Base-by-base conservation (phyloP, 2,797 vertebrate genomes). In the Amphiprion clarkii region DNA sequence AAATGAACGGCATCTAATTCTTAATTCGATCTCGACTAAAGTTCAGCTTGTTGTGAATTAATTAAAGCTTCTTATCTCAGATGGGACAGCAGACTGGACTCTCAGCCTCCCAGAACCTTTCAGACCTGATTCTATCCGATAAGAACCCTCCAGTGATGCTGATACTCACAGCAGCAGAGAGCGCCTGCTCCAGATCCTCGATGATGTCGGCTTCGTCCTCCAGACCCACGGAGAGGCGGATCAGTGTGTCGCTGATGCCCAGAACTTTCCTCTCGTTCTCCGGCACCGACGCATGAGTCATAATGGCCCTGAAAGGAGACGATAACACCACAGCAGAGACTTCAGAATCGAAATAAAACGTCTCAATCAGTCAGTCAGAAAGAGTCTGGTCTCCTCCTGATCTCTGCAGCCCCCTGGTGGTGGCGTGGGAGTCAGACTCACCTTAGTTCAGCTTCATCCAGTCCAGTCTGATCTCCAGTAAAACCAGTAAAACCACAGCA, bases 261-360 rank as follows among this genome's bases (percentile, higher is more conserved):
- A 99, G 94, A 49, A 56, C 13, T 0, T 51, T 68, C 78, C 96
- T 93, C 3, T 96, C 95, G 0, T 91, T 89, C 69, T 96, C 89
- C 39, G 96, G 95, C 86, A 99, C 95, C 0, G 97, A 98, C 0
- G 96, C 85, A 0, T 99, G 98, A 61, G 96, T 99, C 98, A 99
- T 99, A 60, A 95, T 95, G 0, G 95, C 97, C 63, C 98, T 99
- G 79, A 42, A 3, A 39, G 5, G 76, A 44, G 29, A 27, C 4
- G 2, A 27, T 3, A 27, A 4, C 27, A 27, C 27, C 27, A 27
- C 27, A 27, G 36, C 29, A 57, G 21, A 76, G 23, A 53, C 21
- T 53, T 65, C 11, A 19, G 42, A 25, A 63, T 2, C 39, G n/a
- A 46, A 31, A 57, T 25, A 42, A 76, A 76, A 19, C 25, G 63